Conservation (phyloP, 2,888 invertebrate genomes). For the Hirtodrosophila cameraria region DNA sequence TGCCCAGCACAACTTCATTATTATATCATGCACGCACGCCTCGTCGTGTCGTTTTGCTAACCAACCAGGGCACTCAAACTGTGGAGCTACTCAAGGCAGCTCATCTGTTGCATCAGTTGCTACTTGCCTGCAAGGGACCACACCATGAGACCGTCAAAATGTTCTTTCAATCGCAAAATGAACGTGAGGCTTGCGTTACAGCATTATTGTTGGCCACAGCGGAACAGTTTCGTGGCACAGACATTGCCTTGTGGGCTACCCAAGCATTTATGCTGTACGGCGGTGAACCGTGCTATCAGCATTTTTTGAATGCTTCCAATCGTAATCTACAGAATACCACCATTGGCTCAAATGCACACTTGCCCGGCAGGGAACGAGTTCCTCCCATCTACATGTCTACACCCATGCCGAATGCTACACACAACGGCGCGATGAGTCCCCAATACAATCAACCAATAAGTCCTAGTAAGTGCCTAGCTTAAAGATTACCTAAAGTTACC, state of each 20-base stretch:
- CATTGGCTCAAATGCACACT: slow-evolving; percentile 27
- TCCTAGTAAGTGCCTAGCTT: slow-evolving; percentile 82
- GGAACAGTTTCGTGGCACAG: slow-evolving; percentile 85
- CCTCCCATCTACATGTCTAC: slow-evolving; percentile 83
- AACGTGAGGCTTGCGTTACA: slow-evolving; percentile 95
- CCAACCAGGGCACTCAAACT: slow-evolving; percentile 94
- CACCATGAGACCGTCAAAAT: slow-evolving; percentile 93
- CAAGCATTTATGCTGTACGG: slow-evolving; percentile 97
- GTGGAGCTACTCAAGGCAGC: slow-evolving; percentile 93
- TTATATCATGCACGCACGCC: slow-evolving; percentile 86
- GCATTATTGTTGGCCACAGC: slow-evolving; percentile 94
- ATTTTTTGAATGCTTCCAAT: slow-evolving; percentile 52
- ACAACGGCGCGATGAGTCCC: slow-evolving; percentile 51
- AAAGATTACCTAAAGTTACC: no score
- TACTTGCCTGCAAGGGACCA: slow-evolving; percentile 92
- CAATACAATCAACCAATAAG: slow-evolving; percentile 83
- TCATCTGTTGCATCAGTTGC: slow-evolving; percentile 92
- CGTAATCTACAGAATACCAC: slow-evolving; percentile 44
- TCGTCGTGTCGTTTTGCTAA: slow-evolving; percentile 92
- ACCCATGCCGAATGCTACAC: slow-evolving; percentile 72
- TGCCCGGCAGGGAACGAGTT: slow-evolving; percentile 51
- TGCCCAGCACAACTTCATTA: slow-evolving; percentile 64
- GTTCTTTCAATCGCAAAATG: slow-evolving; percentile 93
- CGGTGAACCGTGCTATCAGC: slow-evolving; percentile 87
- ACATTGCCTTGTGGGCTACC: slow-evolving; percentile 94